These are phyloP conservation scores for Echeneis naucrates DNA, from an alignment of 2,797 vertebrate species.

Conservation along the genomic window DNA sequence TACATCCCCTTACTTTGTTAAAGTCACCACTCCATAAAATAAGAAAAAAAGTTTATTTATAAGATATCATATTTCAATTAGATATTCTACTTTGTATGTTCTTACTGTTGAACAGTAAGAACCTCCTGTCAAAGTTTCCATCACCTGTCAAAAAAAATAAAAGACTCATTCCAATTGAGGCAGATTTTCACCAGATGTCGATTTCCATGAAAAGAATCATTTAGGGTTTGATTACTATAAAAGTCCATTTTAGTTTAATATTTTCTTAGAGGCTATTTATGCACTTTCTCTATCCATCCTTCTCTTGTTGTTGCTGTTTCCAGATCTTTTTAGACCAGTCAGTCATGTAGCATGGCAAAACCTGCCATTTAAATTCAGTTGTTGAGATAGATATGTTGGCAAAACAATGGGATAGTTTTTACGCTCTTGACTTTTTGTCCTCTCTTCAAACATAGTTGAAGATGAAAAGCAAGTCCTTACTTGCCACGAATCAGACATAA, in stretches of 20 bases:
- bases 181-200: background rate
- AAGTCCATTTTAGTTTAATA: background rate
- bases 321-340: background rate
- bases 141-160: background rate
- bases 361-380: background rate
- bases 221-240: background rate
- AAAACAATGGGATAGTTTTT: slow-evolving; percentile 13
- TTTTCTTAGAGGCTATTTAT: background rate
- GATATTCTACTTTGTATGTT: no score
- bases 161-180: background rate
- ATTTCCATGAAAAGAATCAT: slow-evolving; percentile 2
- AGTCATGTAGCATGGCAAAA: background rate
- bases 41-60: background rate
- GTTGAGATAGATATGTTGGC: background rate
- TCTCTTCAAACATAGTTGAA: background rate
- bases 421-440: background rate
- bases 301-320: background rate
- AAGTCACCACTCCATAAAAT: background rate
- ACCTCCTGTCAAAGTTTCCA: background rate
- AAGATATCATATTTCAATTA: background rate
- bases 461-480: slow-evolving; percentile 1
- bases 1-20: background rate
- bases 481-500: background rate
- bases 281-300: background rate
- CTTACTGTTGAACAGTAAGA: background rate